Conservation (phyloP, 2,888 invertebrate species). For the Melanostoma scalare region DNA sequence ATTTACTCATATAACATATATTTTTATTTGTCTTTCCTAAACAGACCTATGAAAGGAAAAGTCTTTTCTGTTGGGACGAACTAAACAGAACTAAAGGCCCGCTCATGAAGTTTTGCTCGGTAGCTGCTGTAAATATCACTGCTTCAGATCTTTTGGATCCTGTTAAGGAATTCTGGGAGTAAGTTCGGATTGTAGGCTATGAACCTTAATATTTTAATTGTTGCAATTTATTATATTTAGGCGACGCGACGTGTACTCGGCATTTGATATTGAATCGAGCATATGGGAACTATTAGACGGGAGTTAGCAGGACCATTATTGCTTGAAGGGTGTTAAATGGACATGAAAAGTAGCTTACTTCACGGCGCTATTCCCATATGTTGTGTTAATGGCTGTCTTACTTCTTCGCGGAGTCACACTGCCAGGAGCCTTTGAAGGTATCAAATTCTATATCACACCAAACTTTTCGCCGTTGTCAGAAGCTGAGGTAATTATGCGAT, state of each 20-base stretch:
- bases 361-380: conserved; percentile 97
- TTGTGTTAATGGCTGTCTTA: conserved; percentile 92
- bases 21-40: neutral
- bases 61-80: conserved; percentile 89
- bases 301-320: too few species aligned
- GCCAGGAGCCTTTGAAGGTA: conserved; percentile 95
- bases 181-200: conserved; percentile 82
- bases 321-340: conserved; percentile 99
- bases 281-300: conserved; percentile 94
- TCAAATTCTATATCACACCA: conserved; percentile 95
- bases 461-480: conserved; percentile 94
- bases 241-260: conserved; percentile 93
- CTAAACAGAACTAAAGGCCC: conserved; percentile 80
- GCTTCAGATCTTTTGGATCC: conserved; percentile 91
- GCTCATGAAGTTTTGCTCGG: conserved; percentile 81
- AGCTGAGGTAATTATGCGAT: conserved; percentile 87
- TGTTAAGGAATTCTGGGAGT: conserved; percentile 99
- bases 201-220: neutral
- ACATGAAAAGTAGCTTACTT: conserved; percentile 99
- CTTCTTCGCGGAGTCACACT: conserved; percentile 95
- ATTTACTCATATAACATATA: neutral
- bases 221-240: conserved; percentile 82
- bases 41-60: conserved; percentile 91
- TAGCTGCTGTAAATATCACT: conserved; percentile 84
- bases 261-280: conserved; percentile 94